Base-by-base conservation (phyloP, 1,140 invertebrate genomes). In the Drosophila obscura region DNA sequence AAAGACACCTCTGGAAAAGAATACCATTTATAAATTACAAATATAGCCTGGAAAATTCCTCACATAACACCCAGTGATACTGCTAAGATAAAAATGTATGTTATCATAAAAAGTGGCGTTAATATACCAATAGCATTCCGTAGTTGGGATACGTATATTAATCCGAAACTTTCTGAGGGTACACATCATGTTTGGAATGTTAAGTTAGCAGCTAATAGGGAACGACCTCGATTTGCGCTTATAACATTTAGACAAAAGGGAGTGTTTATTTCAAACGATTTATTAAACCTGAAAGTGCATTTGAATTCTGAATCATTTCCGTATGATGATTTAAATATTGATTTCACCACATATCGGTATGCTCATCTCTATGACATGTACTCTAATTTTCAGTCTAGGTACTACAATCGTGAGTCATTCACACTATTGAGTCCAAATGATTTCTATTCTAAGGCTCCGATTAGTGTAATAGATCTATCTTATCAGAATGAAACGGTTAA, bases 111-210 rank as follows among this genome's bases (percentile, higher is more conserved):
- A n/a, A 43, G 41, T 43, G 41, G 41, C 1, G 7, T n/a, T 5
- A 43, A 43, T 43, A 1, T 43, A 43, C 41, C 41, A 8, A 43
- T 43, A 1, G 1, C 41, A 13, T 43, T 43, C 11, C 41, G 41
- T 13, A 13, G 41, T n/a, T 43, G 41, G 41, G 41, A 13, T 4
- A 43, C 41, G n/a, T 43, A 43, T n/a, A 4, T 43, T 43, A 43
- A 43, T 43, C 41, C 41, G 0, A 43, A 43, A 43, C 41, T 43
- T 5, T 13, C 5, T 43, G 5, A 43, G 0, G 13, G 24, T 8
- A 51, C 26, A 8, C 24, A 51, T 51, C 24, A 51, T 51, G 22
- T 31, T 1, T 51, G 24, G n/a, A 51, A 51, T 51, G 7, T 31
- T 31, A 51, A 51, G 0, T 0, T 31, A 7, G 3, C 24, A 0